Evolutionary conservation across 2,797 vertebrate species (phyloP).

Genomic region (Galaxias olidus): DNA sequence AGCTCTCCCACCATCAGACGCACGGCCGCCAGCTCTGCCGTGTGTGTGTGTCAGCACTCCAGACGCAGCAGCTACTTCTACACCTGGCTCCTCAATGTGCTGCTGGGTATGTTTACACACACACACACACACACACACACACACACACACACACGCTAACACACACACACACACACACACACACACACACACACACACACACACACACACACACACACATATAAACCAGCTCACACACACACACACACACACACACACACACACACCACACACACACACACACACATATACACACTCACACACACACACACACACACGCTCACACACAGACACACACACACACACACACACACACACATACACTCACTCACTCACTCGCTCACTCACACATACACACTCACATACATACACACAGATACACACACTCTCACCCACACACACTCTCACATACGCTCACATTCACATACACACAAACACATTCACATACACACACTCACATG

Average conservation of each 20-base stretch:
- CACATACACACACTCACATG: too few species aligned
- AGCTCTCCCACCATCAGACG: slow-evolving; percentile 91
- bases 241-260: background rate
- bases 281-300: background rate
- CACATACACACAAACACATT: too few species aligned
- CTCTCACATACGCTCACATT: too few species aligned
- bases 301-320: background rate
- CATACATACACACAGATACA: too few species aligned
- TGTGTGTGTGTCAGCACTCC: slow-evolving; percentile 92
- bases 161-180: background rate
- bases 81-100: slow-evolving; percentile 94
- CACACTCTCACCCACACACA: too few species aligned
- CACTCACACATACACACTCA: too few species aligned
- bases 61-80: slow-evolving; percentile 92
- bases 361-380: too few species aligned
- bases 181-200: background rate
- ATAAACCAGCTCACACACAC: background rate
- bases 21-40: slow-evolving; percentile 89
- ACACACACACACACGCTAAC: slow-evolving; percentile 1
- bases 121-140: background rate
- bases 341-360: background rate
- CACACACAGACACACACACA: background rate
- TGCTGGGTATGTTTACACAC: slow-evolving; percentile 82
- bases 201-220: background rate
- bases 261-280: slow-evolving; percentile 69